phyloP scores from a whole-genome alignment of 2,888 invertebrate genomes.

The Mesorhabditis belari region DNA sequence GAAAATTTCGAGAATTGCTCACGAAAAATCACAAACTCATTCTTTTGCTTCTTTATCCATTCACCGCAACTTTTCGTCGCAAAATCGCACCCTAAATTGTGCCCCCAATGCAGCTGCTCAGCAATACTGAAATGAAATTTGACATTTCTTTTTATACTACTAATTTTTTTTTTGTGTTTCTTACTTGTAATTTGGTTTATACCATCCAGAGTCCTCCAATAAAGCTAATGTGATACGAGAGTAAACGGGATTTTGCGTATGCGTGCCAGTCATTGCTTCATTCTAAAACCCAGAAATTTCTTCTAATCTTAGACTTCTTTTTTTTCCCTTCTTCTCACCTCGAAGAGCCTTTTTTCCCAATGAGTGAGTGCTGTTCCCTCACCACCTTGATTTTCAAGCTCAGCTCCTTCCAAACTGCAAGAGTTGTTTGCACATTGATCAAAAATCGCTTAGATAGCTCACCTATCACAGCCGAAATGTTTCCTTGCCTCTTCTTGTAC shows the following conservation, averaged over 20 bases:
- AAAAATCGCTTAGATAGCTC: slow-evolving; percentile 62
- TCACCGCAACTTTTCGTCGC: slow-evolving; percentile 88
- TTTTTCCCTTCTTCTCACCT: slow-evolving; percentile 62
- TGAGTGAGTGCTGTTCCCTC: slow-evolving; percentile 94
- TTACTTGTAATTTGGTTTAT: slow-evolving; percentile 46
- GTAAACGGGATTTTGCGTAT: slow-evolving; percentile 94
- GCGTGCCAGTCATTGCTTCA: slow-evolving; percentile 98
- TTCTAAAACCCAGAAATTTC: slow-evolving; percentile 63
- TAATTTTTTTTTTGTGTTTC: slow-evolving; percentile 4
- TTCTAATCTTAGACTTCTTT: slow-evolving; percentile 29
- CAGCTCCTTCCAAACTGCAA: slow-evolving; percentile 80
- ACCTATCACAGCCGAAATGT: slow-evolving; percentile 40
- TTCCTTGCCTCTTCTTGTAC: slow-evolving; percentile 72
- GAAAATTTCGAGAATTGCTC: slow-evolving; percentile 69
- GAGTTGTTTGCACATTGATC: slow-evolving; percentile 66
- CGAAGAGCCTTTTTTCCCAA: slow-evolving; percentile 97
- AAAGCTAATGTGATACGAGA: slow-evolving; percentile 86
- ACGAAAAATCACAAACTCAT: slow-evolving; percentile 10
- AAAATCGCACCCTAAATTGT: slow-evolving; percentile 82
- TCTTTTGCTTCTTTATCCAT: slow-evolving; percentile 70
- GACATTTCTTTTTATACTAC: background rate
- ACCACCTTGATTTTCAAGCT: slow-evolving; percentile 93
- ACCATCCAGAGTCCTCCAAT: slow-evolving; percentile 94
- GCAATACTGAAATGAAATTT: slow-evolving; percentile 63
- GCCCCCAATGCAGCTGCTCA: slow-evolving; percentile 81